Evolutionary conservation across 1,140 invertebrate genomes (phyloP).

Genomic region (Drosophila subpulchrella): DNA sequence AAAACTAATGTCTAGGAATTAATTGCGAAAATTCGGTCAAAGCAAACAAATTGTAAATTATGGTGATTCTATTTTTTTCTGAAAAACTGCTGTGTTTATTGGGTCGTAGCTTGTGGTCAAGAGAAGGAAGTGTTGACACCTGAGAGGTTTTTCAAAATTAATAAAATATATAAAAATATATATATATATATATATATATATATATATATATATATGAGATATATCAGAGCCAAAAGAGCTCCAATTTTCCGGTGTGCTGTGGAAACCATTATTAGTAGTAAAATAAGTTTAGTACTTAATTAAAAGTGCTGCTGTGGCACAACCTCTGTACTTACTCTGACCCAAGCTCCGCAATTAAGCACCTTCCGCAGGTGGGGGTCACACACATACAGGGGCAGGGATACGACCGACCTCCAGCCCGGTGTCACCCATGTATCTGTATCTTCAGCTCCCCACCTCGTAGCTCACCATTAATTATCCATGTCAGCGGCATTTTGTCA

Average conservation of each 20-base stretch:
- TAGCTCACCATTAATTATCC: slow-evolving; percentile 78
- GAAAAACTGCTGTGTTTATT: neutral
- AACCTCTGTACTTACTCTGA: slow-evolving; percentile 9
- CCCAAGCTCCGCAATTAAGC: slow-evolving; percentile 65
- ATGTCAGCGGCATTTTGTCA: slow-evolving; percentile 82
- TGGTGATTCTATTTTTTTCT: neutral
- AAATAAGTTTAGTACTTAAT: slow-evolving; percentile 22
- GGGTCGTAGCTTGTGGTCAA: no score
- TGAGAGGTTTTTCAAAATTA: neutral
- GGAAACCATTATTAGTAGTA: neutral
- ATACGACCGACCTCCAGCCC: slow-evolving; percentile 6
- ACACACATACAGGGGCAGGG: slow-evolving; percentile 14
- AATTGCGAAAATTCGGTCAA: slow-evolving; percentile 7
- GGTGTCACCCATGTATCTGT: slow-evolving; percentile 12
- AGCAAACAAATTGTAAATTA: slow-evolving; percentile 19
- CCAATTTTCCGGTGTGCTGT: neutral
- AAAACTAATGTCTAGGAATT: slow-evolving; percentile 28
- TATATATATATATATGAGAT: no score
- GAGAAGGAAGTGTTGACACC: neutral
- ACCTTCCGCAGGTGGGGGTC: slow-evolving; percentile 25
- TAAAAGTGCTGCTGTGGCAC: slow-evolving; percentile 17
- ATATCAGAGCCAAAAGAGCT: no score
- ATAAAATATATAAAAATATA: no score
- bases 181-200: no score
- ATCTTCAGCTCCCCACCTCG: slow-evolving; percentile 20